Percentiles rank a stretch among this genome's conserved stretches.
Conservation (phyloP, 2,797 vertebrate species). For the Paramormyrops hopkinsi region DNA sequence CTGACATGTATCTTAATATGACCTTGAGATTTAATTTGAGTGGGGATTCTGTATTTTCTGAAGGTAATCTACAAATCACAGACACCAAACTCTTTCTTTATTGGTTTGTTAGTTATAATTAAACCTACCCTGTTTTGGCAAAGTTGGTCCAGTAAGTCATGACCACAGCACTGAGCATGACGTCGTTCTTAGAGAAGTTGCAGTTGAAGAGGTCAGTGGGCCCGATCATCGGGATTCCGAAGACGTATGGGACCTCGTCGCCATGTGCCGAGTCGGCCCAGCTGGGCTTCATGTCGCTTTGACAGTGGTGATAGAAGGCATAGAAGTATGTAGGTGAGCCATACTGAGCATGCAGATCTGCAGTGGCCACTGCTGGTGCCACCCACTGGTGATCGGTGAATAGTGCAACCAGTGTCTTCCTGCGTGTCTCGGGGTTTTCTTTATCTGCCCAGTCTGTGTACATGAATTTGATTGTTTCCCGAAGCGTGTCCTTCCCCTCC, state of each 20-base stretch:
- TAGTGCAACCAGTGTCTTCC: slow-evolving; percentile 86
- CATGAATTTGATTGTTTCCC: slow-evolving; percentile 98
- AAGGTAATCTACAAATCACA: neutral
- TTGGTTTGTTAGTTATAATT: neutral
- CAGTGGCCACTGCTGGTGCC: slow-evolving; percentile 90
- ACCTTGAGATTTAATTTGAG: neutral
- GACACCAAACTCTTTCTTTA: neutral
- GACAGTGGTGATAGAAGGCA: slow-evolving; percentile 95
- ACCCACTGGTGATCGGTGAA: slow-evolving; percentile 99
- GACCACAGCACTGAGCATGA: slow-evolving; percentile 93
- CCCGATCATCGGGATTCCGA: slow-evolving; percentile 90
- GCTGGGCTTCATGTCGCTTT: slow-evolving; percentile 87
- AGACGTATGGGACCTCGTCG: slow-evolving; percentile 88
- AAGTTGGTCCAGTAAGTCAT: slow-evolving; percentile 99
- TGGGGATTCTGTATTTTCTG: neutral
- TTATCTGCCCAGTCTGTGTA: slow-evolving; percentile 97
- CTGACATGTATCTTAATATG: neutral
- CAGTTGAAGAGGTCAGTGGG: slow-evolving; percentile 91
- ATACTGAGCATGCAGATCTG: slow-evolving; percentile 92
- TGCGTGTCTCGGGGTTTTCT: slow-evolving; percentile 81
- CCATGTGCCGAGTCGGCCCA: slow-evolving; percentile 96
- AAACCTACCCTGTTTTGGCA: slow-evolving; percentile 89
- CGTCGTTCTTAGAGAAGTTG: slow-evolving; percentile 95
- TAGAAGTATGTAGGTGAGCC: slow-evolving; percentile 98
- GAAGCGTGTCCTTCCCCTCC: slow-evolving; percentile 81